A percentile compares a stretch with the other conserved stretches of the same genome.
These are phyloP conservation scores for Euthynnus affinis DNA, from an alignment of 2,797 vertebrate genomes.

Conservation along the genomic window DNA sequence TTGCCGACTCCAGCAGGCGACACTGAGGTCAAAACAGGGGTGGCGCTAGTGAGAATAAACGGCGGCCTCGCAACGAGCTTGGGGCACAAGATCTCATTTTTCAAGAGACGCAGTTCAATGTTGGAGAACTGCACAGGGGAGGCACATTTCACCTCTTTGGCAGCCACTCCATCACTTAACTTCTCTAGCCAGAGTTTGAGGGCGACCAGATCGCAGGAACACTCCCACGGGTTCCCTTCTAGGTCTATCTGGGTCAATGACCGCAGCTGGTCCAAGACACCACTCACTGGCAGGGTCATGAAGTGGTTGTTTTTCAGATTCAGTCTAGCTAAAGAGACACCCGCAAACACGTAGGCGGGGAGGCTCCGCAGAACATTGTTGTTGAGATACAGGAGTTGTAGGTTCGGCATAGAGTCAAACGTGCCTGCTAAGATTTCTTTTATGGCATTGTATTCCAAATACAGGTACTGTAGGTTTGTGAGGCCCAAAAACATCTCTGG, in stretches of 20 bases:
- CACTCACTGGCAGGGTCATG: constrained; percentile 98
- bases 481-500: constrained; percentile 98
- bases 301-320: constrained; percentile 99
- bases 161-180: constrained; percentile 92
- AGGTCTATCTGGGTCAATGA: constrained; percentile 96
- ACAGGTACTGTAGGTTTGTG: constrained; percentile 96
- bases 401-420: constrained; percentile 96
- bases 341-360: constrained; percentile 95
- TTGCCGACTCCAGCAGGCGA: constrained; percentile 92
- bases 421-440: constrained; percentile 96
- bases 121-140: constrained; percentile 97
- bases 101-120: constrained; percentile 94
- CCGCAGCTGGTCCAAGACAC: constrained; percentile 96
- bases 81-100: constrained; percentile 97
- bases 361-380: constrained; percentile 96
- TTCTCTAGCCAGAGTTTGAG: constrained; percentile 98
- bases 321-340: constrained; percentile 93
- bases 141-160: constrained; percentile 95
- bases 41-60: constrained; percentile 89
- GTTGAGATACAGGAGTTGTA: constrained; percentile 98
- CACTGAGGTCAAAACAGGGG: constrained; percentile 88
- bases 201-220: constrained; percentile 97
- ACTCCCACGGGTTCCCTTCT: constrained; percentile 99
- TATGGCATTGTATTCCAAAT: constrained; percentile 99
- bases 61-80: constrained; percentile 93